Base-by-base conservation (phyloP, 1,140 invertebrate species). In the Cotesia vestalis region DNA sequence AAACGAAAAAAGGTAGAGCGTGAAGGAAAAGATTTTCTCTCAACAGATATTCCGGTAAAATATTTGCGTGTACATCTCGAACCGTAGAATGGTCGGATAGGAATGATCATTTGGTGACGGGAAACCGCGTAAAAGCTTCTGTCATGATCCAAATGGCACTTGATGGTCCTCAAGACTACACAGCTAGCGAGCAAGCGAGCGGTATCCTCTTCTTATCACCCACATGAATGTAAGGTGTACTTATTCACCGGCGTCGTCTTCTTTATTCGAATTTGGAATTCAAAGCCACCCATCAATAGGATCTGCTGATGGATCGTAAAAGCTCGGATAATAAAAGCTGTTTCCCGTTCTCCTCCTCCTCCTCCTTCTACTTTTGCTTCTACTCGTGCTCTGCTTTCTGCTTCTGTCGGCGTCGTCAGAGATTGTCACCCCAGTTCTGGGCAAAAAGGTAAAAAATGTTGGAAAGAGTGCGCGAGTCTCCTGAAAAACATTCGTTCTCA, bases 61-160 rank as follows among this genome's bases (percentile, higher is more conserved):
- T n/a, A 38, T 27, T 51, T n/a, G 52, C 34, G 17, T 20, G 17
- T 36, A 53, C 6, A 52, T n/a, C n/a, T 67, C 1, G 27, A 27
- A 27, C 11, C 8, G 73, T 72, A 4, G 79, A 73, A 38, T 59
- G 51, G 5, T 27, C 27, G 76, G 73, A 27, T 73, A 66, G 3
- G 77, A 80, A 64, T 80, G 79, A 63, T 81, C 77, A 17, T 78
- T 83, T 5, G 78, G 83, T 87, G 81, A 34, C 81, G 71, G 27
- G 84, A 79, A 20, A 82, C 76, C 0, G 81, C 81, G 59, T 79
- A 77, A 71, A 84, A 84, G 27, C 81, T 83, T 8, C 78, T 78
- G 8, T 82, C 75, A 38, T 78, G 79, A 73, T 86, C 80, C 1
- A 83, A 76, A 60, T 80, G 77, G 71, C 87, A 87, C 62, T 83